Percentiles rank a stretch among this genome's conserved stretches.
phyloP scores from a whole-genome alignment of 2,888 invertebrate species.

The Meiosimyza decipiens region DNA sequence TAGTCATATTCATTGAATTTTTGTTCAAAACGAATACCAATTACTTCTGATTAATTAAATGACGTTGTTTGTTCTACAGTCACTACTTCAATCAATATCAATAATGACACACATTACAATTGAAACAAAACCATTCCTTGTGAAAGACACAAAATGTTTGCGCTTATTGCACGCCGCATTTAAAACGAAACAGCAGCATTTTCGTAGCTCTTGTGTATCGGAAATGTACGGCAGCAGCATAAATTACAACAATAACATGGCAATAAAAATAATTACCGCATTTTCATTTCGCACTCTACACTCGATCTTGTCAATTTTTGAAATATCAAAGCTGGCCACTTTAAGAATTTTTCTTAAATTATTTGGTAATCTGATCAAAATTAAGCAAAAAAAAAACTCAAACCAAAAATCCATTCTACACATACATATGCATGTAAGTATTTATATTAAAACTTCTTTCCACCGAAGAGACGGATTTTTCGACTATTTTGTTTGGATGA shows the following conservation, averaged over 20 bases:
- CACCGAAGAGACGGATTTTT: no score
- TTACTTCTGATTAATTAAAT: not conserved
- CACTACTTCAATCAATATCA: not conserved
- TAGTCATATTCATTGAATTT: not conserved
- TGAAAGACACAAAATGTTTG: slow-evolving; percentile 14
- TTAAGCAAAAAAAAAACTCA: no score
- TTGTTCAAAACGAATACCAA: slow-evolving; percentile 14
- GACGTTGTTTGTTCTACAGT: no score
- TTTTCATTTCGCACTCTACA: not conserved
- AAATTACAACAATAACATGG: not conserved
- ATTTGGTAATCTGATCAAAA: no score
- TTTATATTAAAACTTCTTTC: no score
- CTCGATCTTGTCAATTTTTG: not conserved
- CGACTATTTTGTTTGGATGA: no score
- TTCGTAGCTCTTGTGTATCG: slow-evolving; percentile 7
- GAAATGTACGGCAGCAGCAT: not conserved
- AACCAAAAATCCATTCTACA: no score
- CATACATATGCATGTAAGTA: no score
- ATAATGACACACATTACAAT: not conserved
- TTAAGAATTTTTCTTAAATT: not conserved
- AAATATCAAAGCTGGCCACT: not conserved
- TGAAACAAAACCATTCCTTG: not conserved
- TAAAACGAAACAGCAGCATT: slow-evolving; percentile 4
- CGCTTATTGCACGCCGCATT: slow-evolving; percentile 18
- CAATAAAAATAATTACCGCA: not conserved